phyloP scores from a whole-genome alignment of 37 sponge, comb jelly and placozoan genomes.

The Aplysina aerophoba region DNA sequence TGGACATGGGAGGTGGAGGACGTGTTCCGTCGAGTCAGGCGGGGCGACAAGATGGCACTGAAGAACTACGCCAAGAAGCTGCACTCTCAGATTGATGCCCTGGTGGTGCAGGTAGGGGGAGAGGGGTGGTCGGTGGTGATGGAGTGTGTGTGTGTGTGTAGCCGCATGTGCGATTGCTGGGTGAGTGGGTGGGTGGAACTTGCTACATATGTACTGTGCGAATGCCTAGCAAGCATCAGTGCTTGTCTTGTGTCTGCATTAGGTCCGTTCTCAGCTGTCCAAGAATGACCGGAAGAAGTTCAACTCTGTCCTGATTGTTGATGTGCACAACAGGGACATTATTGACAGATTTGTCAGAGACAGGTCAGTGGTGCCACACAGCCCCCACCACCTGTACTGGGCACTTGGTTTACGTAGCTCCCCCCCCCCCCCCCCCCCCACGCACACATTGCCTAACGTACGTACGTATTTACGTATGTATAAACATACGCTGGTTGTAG shows the following conservation, averaged over 20 bases:
- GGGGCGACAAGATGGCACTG: conserved; percentile 99
- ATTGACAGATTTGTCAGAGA: conserved; percentile 97
- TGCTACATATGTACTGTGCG: not conserved
- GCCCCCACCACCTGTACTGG: too few species aligned
- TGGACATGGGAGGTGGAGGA: conserved; percentile 99
- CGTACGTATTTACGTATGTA: conserved; percentile 21
- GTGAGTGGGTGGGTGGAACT: not conserved
- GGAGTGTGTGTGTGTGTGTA: not conserved
- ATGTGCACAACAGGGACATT: conserved; percentile 99
- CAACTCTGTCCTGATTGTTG: conserved; percentile 96
- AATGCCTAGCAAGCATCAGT: not conserved
- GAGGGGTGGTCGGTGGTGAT: too few species aligned
- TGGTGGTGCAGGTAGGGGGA: conserved; percentile 91
- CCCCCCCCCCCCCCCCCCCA: not conserved
- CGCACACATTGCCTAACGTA: conserved; percentile 13
- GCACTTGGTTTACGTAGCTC: not conserved
- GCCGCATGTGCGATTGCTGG: not conserved
- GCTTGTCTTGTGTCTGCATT: not conserved
- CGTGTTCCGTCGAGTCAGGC: conserved; percentile 96
- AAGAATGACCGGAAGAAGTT: conserved; percentile 99
- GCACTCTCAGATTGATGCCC: conserved; percentile 89
- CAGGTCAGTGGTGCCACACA: conserved; percentile 59
- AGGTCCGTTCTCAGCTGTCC: conserved; percentile 91
- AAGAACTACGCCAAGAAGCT: conserved; percentile 97
- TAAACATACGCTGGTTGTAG: conserved; percentile 7